These are phyloP conservation scores for Apocheima hispidaria DNA, from an alignment of 2,888 invertebrate species.

Conservation along the genomic window DNA sequence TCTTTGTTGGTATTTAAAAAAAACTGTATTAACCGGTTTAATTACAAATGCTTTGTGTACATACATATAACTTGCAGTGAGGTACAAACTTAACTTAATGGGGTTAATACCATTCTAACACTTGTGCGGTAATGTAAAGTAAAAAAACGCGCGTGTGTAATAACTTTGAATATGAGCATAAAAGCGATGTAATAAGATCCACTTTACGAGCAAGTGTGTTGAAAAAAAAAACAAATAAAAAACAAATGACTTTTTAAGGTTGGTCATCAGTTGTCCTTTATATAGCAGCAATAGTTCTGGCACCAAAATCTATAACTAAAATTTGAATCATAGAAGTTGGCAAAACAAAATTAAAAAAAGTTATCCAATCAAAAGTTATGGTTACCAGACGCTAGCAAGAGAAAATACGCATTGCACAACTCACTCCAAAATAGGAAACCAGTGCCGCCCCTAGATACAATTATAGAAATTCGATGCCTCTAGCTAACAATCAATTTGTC, in stretches of 20 bases:
- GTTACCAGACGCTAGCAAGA: background rate
- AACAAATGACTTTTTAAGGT: background rate
- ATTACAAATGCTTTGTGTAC: too few relatives aligned
- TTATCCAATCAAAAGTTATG: background rate
- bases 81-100: too few relatives aligned
- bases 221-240: background rate
- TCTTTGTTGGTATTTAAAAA: too few relatives aligned
- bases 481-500: background rate
- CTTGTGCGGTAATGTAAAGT: too few relatives aligned
- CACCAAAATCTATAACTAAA: background rate
- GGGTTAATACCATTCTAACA: too few relatives aligned
- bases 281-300: background rate
- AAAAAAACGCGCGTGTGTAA: too few relatives aligned
- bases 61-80: too few relatives aligned
- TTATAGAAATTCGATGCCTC: background rate
- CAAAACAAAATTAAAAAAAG: background rate
- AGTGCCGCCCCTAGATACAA: too few relatives aligned
- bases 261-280: background rate
- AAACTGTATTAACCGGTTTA: too few relatives aligned
- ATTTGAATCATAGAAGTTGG: background rate
- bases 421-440: background rate
- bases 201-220: too few relatives aligned
- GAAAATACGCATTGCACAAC: slow-evolving; percentile 4
- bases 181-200: too few relatives aligned
- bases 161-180: too few relatives aligned